Base-by-base conservation (phyloP, 2,797 vertebrate species). In the Pipistrellus kuhlii region DNA sequence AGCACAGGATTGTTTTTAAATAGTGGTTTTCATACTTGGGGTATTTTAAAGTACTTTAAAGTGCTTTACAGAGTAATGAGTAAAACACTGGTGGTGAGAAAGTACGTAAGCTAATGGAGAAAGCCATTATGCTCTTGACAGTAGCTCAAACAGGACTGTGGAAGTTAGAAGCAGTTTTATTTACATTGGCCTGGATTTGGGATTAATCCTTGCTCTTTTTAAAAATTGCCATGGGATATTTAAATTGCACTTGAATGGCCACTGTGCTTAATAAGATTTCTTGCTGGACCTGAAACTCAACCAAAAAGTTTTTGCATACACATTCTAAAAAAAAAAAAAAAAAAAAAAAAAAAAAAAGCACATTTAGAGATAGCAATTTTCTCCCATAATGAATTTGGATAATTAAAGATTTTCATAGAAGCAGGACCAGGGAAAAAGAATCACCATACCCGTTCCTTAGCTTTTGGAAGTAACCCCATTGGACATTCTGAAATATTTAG, bases 81-180 rank as follows among this genome's bases (percentile, higher is more conserved):
- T 93, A 87, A 96, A 95, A 97, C 62, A 94, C 46, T 80, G 73
- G 62, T 55, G 88, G 46, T 78, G 68, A 93, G 83, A 94, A 97
- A 77, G 83, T 88, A 6, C 51, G 93, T 91, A 89, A 95, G 86
- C 87, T 96, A 93, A 95, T 97, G 90, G 93, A 96, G 95, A 35
- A 94, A 93, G 77, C 55, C 94, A 86, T 96, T 90, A 21, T 15
- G 46, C 73, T 96, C 94, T 95, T 93, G 93, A 96, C 15, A 32
- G 96, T 68, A 96, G 94, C 95, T 97, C 96, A 92, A 69, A 91
- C 0, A 18, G 71, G 94, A 94, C 95, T 97, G 85, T 96, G 94
- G 94, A 97, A 98, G 98, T 97, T 97, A 98, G 96, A 97, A 94
- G 88, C 94, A 95, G 94, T 95, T 97, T 97, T 96, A 96, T 94